Evolutionary conservation across 2,797 vertebrate species (phyloP), one percentile per base, ranked within the genome.

Genomic region (Sternarchorhynchus goeldii): DNA sequence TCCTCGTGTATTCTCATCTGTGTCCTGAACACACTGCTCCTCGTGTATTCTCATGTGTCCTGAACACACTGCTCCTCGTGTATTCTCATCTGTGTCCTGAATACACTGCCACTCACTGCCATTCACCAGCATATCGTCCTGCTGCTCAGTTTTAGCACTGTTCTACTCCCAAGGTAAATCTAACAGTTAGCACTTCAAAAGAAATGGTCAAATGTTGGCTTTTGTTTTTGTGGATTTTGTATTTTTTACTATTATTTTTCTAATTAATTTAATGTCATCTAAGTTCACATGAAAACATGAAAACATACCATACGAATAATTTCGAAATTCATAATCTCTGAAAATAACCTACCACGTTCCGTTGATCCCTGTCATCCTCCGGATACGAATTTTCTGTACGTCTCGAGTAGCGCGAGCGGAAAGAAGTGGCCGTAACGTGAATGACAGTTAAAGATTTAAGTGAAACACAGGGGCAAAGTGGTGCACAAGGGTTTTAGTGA

Each of bases 401-500:
- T 76, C 73, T 75, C 25, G 25, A 39, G 34, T 69, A 66, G 74
- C 66, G 8, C 36, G 45, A 65, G 18, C 57, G 41, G 60, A 75
- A 77, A 69, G 16, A 76, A 67, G 64, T 59, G 74, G 62, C 45
- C 32, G 62, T 70, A 73, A 73, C 21, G 5, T 32, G 17, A 78
- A 76, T 17, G 63, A 68, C 39, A 66, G 57, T 74, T 59, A 59
- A 8, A 32, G 59, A 32, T 39, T 68, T 14, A 71, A 57, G n/a
- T 36, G 16, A 21, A 55, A 50, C 45, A 50, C 18, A 76, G 69
- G 34, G 17, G 34, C 57, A 2, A 65, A 58, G 59, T 20, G 34
- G 90, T 90, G 69, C 32, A 89, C 90, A 92, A 88, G 93, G 93
- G 92, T 92, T 92, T 85, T 89, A 90, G 88, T 89, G 88, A 92